Evolutionary conservation across 2,888 invertebrate species (phyloP).

Genomic region (Erannis defoliaria): DNA sequence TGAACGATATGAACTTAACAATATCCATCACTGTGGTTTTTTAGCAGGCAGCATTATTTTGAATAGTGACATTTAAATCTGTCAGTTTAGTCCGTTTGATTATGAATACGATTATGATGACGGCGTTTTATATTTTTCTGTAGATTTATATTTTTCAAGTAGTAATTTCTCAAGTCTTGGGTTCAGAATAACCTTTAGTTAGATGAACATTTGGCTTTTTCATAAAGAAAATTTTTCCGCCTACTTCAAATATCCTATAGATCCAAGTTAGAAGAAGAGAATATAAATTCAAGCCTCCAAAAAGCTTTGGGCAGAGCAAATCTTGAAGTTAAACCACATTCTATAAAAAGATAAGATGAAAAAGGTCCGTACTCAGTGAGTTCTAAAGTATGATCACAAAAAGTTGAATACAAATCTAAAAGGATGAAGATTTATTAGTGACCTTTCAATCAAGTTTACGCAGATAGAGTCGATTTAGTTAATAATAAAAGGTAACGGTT

Average conservation of each 20-base stretch:
- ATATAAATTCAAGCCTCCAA: slow-evolving; percentile 29
- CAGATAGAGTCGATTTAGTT: slow-evolving; percentile 5
- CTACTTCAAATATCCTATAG: slow-evolving; percentile 13
- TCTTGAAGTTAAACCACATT: slow-evolving; percentile 34
- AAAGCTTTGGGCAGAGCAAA: slow-evolving; percentile 23
- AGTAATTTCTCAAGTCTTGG: too few relatives aligned
- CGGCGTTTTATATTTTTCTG: too few relatives aligned
- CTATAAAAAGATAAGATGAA: slow-evolving; percentile 38
- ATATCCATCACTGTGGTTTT: too few relatives aligned
- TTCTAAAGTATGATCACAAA: slow-evolving; percentile 36
- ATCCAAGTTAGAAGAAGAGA: slow-evolving; percentile 13
- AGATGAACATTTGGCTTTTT: neutral
- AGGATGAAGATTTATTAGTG: slow-evolving; percentile 27
- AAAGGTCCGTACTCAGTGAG: slow-evolving; percentile 24
- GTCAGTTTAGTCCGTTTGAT: too few relatives aligned
- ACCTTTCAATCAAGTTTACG: slow-evolving; percentile 32
- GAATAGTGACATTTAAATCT: too few relatives aligned
- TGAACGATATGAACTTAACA: too few relatives aligned
- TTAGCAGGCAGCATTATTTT: too few relatives aligned
- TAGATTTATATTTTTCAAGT: too few relatives aligned
- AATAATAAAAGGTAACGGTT: neutral
- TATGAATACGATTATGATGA: too few relatives aligned
- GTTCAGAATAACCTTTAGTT: neutral
- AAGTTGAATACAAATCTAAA: slow-evolving; percentile 35
- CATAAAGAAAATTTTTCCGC: slow-evolving; percentile 7